Conservation (phyloP, 37 sponge, comb jelly and placozoan genomes). For the Beroe ovata region DNA sequence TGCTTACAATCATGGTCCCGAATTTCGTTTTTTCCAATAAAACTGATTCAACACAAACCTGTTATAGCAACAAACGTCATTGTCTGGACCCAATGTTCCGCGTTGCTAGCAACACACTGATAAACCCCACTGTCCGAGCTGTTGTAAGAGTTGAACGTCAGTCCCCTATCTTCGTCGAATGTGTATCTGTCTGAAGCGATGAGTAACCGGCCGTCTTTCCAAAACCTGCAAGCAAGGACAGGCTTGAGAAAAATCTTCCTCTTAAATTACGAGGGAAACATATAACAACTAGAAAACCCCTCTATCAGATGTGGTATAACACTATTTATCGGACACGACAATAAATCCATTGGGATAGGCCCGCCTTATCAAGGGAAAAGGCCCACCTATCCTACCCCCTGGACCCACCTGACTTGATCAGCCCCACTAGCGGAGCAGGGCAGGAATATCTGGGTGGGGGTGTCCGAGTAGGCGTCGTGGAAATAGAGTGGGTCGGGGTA, state of each 20-base stretch:
- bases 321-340: too few relatives aligned
- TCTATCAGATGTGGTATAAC: too few relatives aligned
- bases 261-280: too few relatives aligned
- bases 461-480: slow-evolving; percentile 40
- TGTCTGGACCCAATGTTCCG: slow-evolving; percentile 37
- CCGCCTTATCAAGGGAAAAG: too few relatives aligned
- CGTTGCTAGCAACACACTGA: slow-evolving; percentile 54
- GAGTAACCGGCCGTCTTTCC: slow-evolving; percentile 19
- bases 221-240: too few relatives aligned
- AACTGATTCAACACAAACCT: neutral
- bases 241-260: too few relatives aligned
- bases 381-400: too few relatives aligned
- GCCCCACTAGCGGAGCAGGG: slow-evolving; percentile 55
- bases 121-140: slow-evolving; percentile 57
- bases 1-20: too few relatives aligned
- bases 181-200: slow-evolving; percentile 14
- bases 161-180: neutral
- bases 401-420: slow-evolving; percentile 55
- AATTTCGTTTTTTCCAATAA: too few relatives aligned
- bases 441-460: neutral
- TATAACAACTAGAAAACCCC: too few relatives aligned
- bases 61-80: slow-evolving; percentile 58
- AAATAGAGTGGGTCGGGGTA: slow-evolving; percentile 4
- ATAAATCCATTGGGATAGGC: too few relatives aligned
- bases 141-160: slow-evolving; percentile 45